Conservation (phyloP, 1,140 invertebrate genomes). For the Drosophila oshimai region DNA sequence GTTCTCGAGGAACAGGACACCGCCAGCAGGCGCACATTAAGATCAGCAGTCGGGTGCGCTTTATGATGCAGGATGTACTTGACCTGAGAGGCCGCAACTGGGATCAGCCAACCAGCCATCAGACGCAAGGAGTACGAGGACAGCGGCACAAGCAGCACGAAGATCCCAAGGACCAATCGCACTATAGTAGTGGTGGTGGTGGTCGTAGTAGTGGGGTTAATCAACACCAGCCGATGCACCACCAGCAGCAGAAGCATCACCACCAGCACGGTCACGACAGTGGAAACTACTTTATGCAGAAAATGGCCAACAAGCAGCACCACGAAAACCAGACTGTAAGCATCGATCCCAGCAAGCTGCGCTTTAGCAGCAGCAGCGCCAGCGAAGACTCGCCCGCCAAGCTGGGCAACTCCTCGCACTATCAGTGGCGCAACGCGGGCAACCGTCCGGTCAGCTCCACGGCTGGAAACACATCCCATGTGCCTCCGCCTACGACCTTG, state of each 20-base stretch:
- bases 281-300: slow-evolving; percentile 65
- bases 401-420: slow-evolving; percentile 59
- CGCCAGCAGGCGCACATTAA: slow-evolving; percentile 49
- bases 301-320: slow-evolving; percentile 58
- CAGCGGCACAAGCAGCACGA: slow-evolving; percentile 55
- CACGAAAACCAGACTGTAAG: slow-evolving; percentile 68
- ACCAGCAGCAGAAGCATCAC: slow-evolving; percentile 52
- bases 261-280: slow-evolving; percentile 36
- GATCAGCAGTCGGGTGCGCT: slow-evolving; percentile 76
- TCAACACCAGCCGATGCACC: slow-evolving; percentile 40
- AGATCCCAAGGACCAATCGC: slow-evolving; percentile 42
- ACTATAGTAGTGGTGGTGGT: slow-evolving; percentile 13
- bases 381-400: slow-evolving; percentile 55
- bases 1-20: slow-evolving; percentile 43
- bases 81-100: slow-evolving; percentile 92
- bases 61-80: slow-evolving; percentile 94
- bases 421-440: slow-evolving; percentile 61
- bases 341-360: slow-evolving; percentile 73
- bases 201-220: slow-evolving; percentile 1
- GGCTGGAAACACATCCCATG: neutral
- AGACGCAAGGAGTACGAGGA: slow-evolving; percentile 2
- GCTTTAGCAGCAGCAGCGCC: slow-evolving; percentile 59
- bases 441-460: slow-evolving; percentile 54
- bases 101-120: slow-evolving; percentile 81
- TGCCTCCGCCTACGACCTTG: slow-evolving; percentile 25